Evolutionary conservation across 2,888 invertebrate species (phyloP).

Genomic region (Colletes collaris): DNA sequence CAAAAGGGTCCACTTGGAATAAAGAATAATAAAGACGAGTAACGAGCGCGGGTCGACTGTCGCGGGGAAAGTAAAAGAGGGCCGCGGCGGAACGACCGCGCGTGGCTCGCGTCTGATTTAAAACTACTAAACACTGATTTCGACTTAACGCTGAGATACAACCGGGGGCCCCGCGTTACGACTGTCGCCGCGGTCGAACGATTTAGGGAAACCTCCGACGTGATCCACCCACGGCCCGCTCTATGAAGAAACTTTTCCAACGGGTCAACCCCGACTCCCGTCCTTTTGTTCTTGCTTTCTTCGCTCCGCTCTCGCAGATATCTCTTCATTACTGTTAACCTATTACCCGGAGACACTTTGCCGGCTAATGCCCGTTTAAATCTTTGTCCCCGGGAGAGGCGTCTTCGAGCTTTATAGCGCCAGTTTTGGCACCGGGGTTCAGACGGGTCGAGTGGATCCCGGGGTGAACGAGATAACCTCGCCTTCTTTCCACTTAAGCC

Average conservation of each 20-base stretch:
- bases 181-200: conserved; percentile 38
- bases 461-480: conserved; percentile 1
- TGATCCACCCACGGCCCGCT: neutral
- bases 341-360: conserved; percentile 48
- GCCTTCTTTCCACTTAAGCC: conserved; percentile 10
- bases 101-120: conserved; percentile 67
- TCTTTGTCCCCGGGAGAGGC: conserved; percentile 4
- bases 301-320: conserved; percentile 25
- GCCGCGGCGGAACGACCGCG: neutral
- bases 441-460: neutral
- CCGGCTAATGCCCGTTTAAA: conserved; percentile 25
- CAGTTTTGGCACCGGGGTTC: conserved; percentile 1
- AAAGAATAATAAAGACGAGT: conserved; percentile 56
- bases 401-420: neutral
- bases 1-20: conserved; percentile 50
- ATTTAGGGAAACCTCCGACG: conserved; percentile 43
- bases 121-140: conserved; percentile 80
- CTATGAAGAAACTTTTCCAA: conserved; percentile 48
- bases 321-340: conserved; percentile 59
- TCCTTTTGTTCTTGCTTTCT: conserved; percentile 18
- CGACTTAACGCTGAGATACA: conserved; percentile 77
- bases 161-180: conserved; percentile 38
- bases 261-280: conserved; percentile 15
- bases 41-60: conserved; percentile 42
- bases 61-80: conserved; percentile 22